Conservation (phyloP, 1,140 invertebrate species). For the Proales similis region DNA sequence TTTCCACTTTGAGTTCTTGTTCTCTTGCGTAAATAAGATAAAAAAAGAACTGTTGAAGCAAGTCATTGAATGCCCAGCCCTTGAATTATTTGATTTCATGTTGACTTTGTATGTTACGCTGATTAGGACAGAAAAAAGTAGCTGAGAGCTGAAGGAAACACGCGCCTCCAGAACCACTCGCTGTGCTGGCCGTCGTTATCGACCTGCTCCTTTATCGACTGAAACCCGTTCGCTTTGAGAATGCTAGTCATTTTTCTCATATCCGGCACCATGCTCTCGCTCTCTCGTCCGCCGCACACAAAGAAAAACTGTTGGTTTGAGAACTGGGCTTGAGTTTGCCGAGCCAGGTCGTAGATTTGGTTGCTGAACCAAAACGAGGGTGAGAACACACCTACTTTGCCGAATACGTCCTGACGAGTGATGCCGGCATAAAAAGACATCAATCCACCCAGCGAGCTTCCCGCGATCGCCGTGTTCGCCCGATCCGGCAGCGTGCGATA, state of each 20-base stretch:
- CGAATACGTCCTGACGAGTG: constrained; percentile 25
- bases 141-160: constrained; percentile 9
- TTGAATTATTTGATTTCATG: too few relatives aligned
- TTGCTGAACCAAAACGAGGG: constrained; percentile 32
- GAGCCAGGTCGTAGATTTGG: constrained; percentile 3
- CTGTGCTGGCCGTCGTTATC: constrained; percentile 2
- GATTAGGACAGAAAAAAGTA: too few relatives aligned
- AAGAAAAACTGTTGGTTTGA: constrained; percentile 17
- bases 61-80: too few relatives aligned
- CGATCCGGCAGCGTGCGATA: constrained; percentile 14
- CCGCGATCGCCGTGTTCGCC: constrained; percentile 5
- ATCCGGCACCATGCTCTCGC: constrained; percentile 12
- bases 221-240: background rate
- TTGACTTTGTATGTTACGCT: too few relatives aligned
- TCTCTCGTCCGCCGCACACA: constrained; percentile 18
- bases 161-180: constrained; percentile 33
- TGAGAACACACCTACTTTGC: constrained; percentile 19
- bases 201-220: constrained; percentile 1
- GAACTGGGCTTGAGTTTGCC: background rate
- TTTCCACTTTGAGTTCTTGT: too few relatives aligned
- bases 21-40: too few relatives aligned
- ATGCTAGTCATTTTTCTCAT: constrained; percentile 12
- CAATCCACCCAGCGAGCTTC: constrained; percentile 27
- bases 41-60: too few relatives aligned
- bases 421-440: constrained; percentile 29